Evolutionary conservation across 1,140 invertebrate genomes (phyloP).

Genomic region (Copidosoma floridanum): DNA sequence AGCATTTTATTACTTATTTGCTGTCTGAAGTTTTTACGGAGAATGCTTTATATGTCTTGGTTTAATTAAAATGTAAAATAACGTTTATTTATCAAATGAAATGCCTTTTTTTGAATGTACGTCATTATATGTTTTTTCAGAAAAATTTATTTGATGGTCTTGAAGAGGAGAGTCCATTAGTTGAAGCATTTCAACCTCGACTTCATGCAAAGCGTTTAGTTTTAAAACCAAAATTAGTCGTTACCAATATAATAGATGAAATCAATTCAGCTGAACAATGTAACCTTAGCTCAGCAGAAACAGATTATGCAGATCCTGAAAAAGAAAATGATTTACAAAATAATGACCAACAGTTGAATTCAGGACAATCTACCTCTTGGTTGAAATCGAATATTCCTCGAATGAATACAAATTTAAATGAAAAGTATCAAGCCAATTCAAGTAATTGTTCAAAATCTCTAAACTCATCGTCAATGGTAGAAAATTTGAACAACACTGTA

Average conservation of each 20-base stretch:
- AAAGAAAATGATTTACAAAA: neutral
- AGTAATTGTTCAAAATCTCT: constrained; percentile 2
- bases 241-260: neutral
- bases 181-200: constrained; percentile 64
- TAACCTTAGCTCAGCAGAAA: neutral
- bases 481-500: constrained; percentile 36
- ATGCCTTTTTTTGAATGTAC: too few relatives aligned
- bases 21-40: too few relatives aligned
- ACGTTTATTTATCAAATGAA: too few relatives aligned
- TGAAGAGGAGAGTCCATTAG: constrained; percentile 67
- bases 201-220: constrained; percentile 65
- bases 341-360: constrained; percentile 37
- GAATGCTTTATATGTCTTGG: too few relatives aligned
- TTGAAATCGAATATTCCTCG: constrained; percentile 34
- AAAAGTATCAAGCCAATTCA: constrained; percentile 15
- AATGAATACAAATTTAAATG: constrained; percentile 25
- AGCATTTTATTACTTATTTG: too few relatives aligned
- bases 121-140: constrained; percentile 2
- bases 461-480: constrained; percentile 6
- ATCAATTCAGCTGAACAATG: neutral
- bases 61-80: too few relatives aligned
- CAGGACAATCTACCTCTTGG: constrained; percentile 47
- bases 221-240: constrained; percentile 50
- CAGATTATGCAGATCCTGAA: neutral
- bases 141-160: constrained; percentile 73